phyloP scores from a whole-genome alignment of 2,888 invertebrate species.

The Cephus rjabovi region DNA sequence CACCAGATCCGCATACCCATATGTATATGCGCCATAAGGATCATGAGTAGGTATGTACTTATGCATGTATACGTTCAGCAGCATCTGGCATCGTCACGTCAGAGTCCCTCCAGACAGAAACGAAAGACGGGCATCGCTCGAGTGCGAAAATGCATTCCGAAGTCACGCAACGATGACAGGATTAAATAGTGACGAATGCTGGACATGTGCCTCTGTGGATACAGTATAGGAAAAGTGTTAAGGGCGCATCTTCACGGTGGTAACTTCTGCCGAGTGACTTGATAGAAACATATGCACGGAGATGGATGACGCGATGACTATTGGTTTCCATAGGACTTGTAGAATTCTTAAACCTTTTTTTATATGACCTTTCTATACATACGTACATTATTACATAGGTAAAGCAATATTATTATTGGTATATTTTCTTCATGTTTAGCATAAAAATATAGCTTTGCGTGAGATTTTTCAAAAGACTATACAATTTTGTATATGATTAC shows the following conservation, averaged over 20 bases:
- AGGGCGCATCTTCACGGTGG: conserved; percentile 1
- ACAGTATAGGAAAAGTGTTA: background rate
- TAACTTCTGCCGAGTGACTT: conserved; percentile 1
- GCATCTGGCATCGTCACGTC: background rate
- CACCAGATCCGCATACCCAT: background rate
- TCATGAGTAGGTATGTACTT: background rate
- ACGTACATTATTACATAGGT: background rate
- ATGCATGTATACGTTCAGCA: background rate
- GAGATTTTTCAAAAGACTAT: background rate
- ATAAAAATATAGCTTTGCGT: background rate
- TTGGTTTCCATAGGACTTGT: background rate
- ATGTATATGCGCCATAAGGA: background rate
- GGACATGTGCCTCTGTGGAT: background rate
- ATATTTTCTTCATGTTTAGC: background rate
- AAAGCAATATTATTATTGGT: background rate
- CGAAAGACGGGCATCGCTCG: background rate
- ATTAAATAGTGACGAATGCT: conserved; percentile 13
- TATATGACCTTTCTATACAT: background rate
- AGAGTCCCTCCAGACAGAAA: background rate
- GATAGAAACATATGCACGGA: background rate
- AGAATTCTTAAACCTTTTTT: background rate
- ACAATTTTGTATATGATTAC: background rate
- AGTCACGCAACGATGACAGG: conserved; percentile 18
- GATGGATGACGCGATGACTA: background rate
- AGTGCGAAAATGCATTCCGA: conserved; percentile 16